Evolutionary conservation across 1,140 invertebrate species (phyloP), one percentile per base, ranked within the genome.

Genomic region (Gryon sp.): DNA sequence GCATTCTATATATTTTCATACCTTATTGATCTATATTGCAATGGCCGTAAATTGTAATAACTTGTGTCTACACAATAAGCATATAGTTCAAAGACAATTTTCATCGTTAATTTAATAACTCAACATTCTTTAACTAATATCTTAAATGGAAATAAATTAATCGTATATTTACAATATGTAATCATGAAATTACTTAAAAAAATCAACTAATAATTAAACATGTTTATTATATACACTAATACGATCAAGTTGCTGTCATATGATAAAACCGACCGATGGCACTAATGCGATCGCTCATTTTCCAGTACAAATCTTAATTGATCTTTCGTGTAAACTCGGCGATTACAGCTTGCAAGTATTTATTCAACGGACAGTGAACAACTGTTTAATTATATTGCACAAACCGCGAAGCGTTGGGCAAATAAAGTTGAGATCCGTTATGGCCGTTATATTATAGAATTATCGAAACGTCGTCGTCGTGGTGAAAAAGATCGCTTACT

Each of bases 351-450:
- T 34, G n/a, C 52, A 18, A 26, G 16, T 73, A 63, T 48, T 74
- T 74, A 65, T 75, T 52, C 28, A 65, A 5, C 26, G 18, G n/a
- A 4, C 24, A n/a, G 12, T 11, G 34, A 60, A 43, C 45, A 60
- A 52, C 55, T 72, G 57, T 73, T 63, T 60, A 59, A 66, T 59
- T 65, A 50, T 45, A 73, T 73, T 57, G 24, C 50, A 62, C 41
- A 73, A 73, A 2, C 19, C 24, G 12, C 16, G 26, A n/a, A 26
- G 32, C 40, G 32, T 40, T 72, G 16, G n/a, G 40, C 48, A 57
- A 63, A 63, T 63, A 73, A 73, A 55, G 30, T 24, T 34, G 8
- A 16, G 48, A 11, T 2, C 63, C 55, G 57, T 76, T 76, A 68
- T 2, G n/a, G 32, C 38, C 50, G 48, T 41, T 76, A 41, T 16